Base-by-base conservation (phyloP, 2,797 vertebrate genomes). In the Sarcoramphus papa region DNA sequence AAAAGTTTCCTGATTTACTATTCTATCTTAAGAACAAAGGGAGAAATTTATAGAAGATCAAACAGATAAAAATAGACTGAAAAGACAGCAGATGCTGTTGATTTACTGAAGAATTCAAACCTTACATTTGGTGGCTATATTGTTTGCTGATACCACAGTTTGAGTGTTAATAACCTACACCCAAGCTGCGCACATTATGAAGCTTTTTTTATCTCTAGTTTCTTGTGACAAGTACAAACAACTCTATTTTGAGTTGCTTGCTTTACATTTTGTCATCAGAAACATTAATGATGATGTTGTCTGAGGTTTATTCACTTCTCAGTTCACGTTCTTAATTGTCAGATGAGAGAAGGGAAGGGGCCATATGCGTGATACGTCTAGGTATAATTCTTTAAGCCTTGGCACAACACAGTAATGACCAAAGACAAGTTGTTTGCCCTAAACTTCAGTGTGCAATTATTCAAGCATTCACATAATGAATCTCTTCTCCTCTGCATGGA, bases 1-100 rank as follows among this genome's bases (percentile, higher is more conserved):
- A 75, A 78, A 97, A 92, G 35, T 95, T 89, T 94, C 57, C 60
- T 93, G 74, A 93, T 96, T 95, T 94, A 89, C 74, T 82, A 68
- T 95, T 96, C 93, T 96, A 91, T 96, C 77, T 95, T 93, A 90
- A 93, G 95, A 97, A 96, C 94, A 97, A 97, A 97, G 92, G 67
- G 80, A 95, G 74, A 94, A 80, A 93, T 95, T 95, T 96, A 89
- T 94, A 89, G 95, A 91, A 79, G 90, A 96, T 97, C 91, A 96
- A 95, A 95, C 27, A 15, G 93, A 92, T 94, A 95, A 96, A 97
- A 96, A 97, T 95, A 97, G 75, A 68, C 72, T 83, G 77, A 77
- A 87, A 79, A 94, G 83, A 87, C 60, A 89, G 88, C 92, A 96
- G 94, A 95, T 93, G 90, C 80, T 92, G 88, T 96, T 94, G 85